These are phyloP conservation scores for Acanthis flammea DNA, from an alignment of 2,797 vertebrate species.

Conservation along the genomic window DNA sequence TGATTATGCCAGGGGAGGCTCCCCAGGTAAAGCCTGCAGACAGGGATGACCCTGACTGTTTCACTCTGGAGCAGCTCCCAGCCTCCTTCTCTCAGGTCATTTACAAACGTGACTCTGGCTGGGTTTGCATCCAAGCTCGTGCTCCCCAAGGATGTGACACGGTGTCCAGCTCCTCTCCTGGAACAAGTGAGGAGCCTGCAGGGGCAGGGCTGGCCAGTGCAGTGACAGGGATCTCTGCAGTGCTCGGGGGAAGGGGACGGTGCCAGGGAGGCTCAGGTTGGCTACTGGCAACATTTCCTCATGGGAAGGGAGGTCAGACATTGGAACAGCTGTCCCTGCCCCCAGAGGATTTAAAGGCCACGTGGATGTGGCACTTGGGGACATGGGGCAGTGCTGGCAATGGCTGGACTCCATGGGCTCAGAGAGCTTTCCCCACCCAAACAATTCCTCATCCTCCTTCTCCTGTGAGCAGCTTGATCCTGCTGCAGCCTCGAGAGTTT, in stretches of 20 bases:
- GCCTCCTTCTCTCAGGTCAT: neutral
- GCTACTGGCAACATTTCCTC: neutral
- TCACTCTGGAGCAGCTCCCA: neutral
- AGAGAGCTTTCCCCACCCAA: neutral
- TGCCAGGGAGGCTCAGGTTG: no score
- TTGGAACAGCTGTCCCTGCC: neutral
- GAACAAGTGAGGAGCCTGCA: neutral
- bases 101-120: neutral
- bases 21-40: neutral
- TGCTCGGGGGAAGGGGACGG: neutral
- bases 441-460: neutral
- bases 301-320: neutral
- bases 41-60: neutral
- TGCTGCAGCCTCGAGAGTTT: neutral
- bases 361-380: neutral
- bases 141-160: neutral
- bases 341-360: fast-evolving
- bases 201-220: neutral
- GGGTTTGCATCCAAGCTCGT: neutral
- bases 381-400: neutral
- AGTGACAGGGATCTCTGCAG: neutral
- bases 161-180: neutral
- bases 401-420: neutral
- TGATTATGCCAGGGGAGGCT: neutral
- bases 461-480: neutral